A percentile compares a stretch with the other conserved stretches of the same genome.
Evolutionary conservation across 2,797 vertebrate genomes (phyloP).

Genomic region (Neosalanx taihuensis): DNA sequence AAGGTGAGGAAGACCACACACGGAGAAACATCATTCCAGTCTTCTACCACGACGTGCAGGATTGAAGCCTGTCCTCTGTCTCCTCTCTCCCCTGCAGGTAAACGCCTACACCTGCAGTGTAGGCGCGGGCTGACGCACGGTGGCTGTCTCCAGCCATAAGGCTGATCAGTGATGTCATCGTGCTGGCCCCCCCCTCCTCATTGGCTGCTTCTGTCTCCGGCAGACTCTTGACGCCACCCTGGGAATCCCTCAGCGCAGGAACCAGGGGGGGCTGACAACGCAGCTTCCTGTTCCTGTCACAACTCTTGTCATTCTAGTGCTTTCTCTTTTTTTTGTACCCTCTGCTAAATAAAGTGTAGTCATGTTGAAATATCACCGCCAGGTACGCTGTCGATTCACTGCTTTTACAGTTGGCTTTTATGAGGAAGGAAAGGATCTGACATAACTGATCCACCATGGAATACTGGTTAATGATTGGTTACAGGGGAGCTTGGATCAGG

Average conservation of each 20-base stretch:
- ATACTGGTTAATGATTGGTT: too few relatives aligned
- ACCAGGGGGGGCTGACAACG: constrained; percentile 78
- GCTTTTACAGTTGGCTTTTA: background rate
- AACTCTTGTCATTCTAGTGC: constrained; percentile 6
- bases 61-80: background rate
- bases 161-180: constrained; percentile 17
- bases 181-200: constrained; percentile 55
- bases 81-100: constrained; percentile 73
- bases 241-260: constrained; percentile 88
- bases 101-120: constrained; percentile 83
- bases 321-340: constrained; percentile 40
- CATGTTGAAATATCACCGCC: constrained; percentile 17
- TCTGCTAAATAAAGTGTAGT: constrained; percentile 49
- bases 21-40: background rate
- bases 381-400: background rate
- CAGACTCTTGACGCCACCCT: constrained; percentile 85
- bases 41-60: too few relatives aligned
- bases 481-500: too few relatives aligned
- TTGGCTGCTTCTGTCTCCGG: constrained; percentile 75
- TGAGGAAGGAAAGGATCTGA: background rate
- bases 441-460: too few relatives aligned
- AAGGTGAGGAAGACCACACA: constrained; percentile 73
- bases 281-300: constrained; percentile 54
- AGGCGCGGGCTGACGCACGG: constrained; percentile 70
- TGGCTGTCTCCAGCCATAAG: constrained; percentile 42